Evolutionary conservation across 2,113 vertebrate species (phyloP), one percentile per base, ranked within the genome.

Genomic region (Chauna torquata): DNA sequence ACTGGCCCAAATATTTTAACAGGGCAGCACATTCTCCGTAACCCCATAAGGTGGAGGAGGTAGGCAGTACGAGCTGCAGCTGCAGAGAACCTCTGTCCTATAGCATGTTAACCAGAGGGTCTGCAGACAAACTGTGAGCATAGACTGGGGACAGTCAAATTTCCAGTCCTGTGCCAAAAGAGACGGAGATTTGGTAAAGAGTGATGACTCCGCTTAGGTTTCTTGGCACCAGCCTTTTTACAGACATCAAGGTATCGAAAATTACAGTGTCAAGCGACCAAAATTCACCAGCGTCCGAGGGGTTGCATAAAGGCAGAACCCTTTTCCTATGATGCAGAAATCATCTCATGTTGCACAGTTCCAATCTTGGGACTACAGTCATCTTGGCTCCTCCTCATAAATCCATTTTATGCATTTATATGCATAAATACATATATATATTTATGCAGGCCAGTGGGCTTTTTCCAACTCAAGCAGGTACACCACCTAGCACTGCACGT

Each of bases 281-380:
- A 20, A 66, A 62, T 10, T 57, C 22, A 20, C 16, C 28, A 34
- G 45, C 2, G 6, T n/a, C 42, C 42, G 3, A 49, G 38, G 42
- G 45, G 3, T 10, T 38, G 34, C 32, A 34, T 5, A 64, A 54
- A 64, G 47, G 11, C 38, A 71, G 45, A 76, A 19, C 15, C 7
- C 3, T 0, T 2, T 24, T 66, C 22, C 23, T 6, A 3, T 0
- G 9, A 61, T 2, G 8, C 36, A 68, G 45, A 75, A 74, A 36
- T 24, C 19, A 1, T 0, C 2, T 8, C 24, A 4, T 0, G 3
- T 3, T 34, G 11, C 27, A 74, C 59, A 8, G 11, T 17, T 61
- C 22, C n/a, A 27, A 1, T 13, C 0, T 24, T 44, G 28, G 45
- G 20, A 25, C 59, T 36, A 11, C 5, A 2, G 2, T 6, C 9